Evolutionary conservation across 2,113 vertebrate genomes (phyloP), one percentile per base, ranked within the genome.

Genomic region (Hemibagrus wyckioides): DNA sequence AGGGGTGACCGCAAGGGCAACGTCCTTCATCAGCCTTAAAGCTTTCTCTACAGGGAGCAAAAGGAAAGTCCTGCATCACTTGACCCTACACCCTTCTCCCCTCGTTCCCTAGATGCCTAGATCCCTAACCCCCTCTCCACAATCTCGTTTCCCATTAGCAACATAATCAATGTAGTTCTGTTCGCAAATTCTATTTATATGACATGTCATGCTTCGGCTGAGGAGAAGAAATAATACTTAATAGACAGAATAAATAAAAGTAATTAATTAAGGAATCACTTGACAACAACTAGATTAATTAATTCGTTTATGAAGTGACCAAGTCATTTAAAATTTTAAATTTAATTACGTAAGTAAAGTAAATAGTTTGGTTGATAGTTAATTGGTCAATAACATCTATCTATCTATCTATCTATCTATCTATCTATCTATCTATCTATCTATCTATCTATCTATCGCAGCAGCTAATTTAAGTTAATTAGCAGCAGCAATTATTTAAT

Each of bases 1-100:
- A 91, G 91, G 93, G 94, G 92, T 95, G 94, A 95, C 94, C 94
- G 93, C 90, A 91, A 92, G 94, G 93, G 94, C 94, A 93, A 94
- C 93, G 89, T 89, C 89, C 88, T 89, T 87, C 90, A 89, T 36
- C 88, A 91, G 88, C 84, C 87, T 92, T 91, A 92, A 92, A 90
- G 90, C 91, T 92, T n/a, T 92, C 93, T 95, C 94, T 93, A 93
- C 88, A 85, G 85, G 84, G 89, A 87, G 87, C 91, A 92, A 90
- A 92, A 92, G 86, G 88, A 93, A 94, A 87, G 84, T 92, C 92
- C 92, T 92, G 83, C 94, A 94, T 94, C 84, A 83, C 73, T 90
- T 88, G 41, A 82, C 63, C n/a, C 65, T 57, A 80, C 52, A 80
- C 65, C 50, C 13, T 28, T 21, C 85, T 33, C 39, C 44, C 41